These are phyloP conservation scores for Martes martes DNA, from an alignment of 2,113 vertebrate genomes.

Conservation along the genomic window DNA sequence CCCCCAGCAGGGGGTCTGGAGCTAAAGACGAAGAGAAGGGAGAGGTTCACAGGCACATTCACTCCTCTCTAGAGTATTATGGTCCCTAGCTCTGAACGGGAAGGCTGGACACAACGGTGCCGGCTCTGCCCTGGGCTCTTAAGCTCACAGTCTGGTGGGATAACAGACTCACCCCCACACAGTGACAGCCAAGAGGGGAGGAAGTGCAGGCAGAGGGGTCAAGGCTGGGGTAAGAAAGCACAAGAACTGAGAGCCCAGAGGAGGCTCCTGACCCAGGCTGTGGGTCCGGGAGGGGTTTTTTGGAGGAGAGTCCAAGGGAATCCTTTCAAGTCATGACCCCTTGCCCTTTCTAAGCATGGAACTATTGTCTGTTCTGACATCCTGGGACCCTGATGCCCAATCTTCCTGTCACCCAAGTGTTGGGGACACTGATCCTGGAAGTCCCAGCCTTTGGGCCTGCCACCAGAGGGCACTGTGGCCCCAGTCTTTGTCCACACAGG, in stretches of 20 bases:
- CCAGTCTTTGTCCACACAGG: background rate
- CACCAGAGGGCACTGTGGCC: slow-evolving; percentile 54
- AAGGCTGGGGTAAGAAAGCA: background rate
- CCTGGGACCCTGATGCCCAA: background rate
- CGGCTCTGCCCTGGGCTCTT: background rate
- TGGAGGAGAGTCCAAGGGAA: background rate
- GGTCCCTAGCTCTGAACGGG: background rate
- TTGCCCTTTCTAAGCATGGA: background rate
- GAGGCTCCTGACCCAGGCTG: background rate
- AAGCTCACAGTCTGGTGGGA: background rate
- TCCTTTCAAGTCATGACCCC: background rate
- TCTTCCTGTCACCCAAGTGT: background rate
- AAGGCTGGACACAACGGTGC: background rate
- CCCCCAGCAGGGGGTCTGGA: background rate
- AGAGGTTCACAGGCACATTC: background rate
- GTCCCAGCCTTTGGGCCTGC: background rate
- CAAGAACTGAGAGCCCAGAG: background rate
- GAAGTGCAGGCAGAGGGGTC: background rate
- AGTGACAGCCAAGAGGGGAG: background rate
- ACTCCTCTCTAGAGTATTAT: background rate
- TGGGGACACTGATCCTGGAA: background rate
- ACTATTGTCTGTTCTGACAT: background rate
- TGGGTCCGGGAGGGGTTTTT: background rate
- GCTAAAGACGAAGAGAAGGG: background rate
- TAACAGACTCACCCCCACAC: background rate